phyloP scores from a whole-genome alignment of 2,113 vertebrate species.

The Leiothrix lutea region DNA sequence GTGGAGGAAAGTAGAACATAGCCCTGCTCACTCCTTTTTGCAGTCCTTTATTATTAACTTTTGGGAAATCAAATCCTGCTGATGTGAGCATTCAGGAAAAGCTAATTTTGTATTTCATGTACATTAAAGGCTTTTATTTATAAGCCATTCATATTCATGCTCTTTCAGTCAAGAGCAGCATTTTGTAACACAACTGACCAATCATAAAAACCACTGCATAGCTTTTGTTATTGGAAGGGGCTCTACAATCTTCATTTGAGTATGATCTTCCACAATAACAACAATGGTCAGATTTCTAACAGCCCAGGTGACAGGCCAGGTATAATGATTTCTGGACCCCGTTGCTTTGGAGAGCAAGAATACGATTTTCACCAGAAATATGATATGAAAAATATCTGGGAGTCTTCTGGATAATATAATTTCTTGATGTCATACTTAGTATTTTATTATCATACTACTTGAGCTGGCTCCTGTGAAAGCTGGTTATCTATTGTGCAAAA shows the following conservation, averaged over 20 bases:
- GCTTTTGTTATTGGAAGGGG: background rate
- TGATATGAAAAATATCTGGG: background rate
- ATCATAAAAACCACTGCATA: background rate
- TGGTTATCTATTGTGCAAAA: background rate
- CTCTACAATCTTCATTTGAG: background rate
- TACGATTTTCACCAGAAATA: background rate
- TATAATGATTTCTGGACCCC: background rate
- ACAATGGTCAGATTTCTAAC: background rate
- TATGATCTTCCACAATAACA: background rate
- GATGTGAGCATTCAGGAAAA: conserved; percentile 14
- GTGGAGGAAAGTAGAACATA: background rate
- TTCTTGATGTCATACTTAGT: background rate
- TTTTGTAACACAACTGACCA: background rate
- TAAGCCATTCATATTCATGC: background rate
- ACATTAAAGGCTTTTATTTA: conserved; percentile 19
- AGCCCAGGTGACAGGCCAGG: background rate
- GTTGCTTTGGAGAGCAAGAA: background rate
- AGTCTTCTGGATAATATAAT: background rate
- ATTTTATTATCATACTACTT: background rate
- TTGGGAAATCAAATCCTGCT: conserved; percentile 7
- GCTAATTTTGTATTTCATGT: background rate
- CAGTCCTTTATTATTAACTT: conserved; percentile 7
- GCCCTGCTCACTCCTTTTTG: background rate
- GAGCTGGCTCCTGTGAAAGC: background rate
- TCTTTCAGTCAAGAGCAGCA: background rate